phyloP scores from a whole-genome alignment of 2,113 vertebrate species.

The Rynchops niger region DNA sequence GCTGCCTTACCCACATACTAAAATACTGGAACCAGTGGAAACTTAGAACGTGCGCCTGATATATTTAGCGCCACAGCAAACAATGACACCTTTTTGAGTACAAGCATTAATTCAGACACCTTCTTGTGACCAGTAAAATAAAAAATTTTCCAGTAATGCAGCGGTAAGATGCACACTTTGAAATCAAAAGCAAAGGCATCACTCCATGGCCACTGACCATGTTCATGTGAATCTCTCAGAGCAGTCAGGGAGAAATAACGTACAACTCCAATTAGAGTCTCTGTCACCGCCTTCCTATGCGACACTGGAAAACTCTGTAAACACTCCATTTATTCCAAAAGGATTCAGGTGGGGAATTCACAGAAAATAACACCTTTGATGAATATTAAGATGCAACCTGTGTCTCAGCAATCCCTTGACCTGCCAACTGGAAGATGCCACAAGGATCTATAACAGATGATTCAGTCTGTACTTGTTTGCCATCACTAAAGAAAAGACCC shows the following conservation, averaged over 20 bases:
- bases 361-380: not conserved
- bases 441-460: not conserved
- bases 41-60: not conserved
- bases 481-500: not conserved
- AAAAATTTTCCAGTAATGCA: not conserved
- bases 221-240: not conserved
- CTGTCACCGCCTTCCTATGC: not conserved
- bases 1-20: not conserved
- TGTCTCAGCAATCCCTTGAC: not conserved
- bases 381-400: not conserved
- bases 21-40: not conserved
- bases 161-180: not conserved
- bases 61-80: not conserved
- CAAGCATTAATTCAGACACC: not conserved
- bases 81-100: not conserved
- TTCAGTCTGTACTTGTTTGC: not conserved
- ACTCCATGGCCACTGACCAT: not conserved
- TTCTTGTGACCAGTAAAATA: not conserved
- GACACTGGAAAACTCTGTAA: not conserved
- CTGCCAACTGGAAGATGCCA: not conserved
- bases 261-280: not conserved
- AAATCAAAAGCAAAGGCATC: not conserved
- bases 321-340: not conserved
- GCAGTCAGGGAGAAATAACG: not conserved
- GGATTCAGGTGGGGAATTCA: not conserved